Conservation (phyloP, 2,113 vertebrate species). For the Chloroceryle aenea region DNA sequence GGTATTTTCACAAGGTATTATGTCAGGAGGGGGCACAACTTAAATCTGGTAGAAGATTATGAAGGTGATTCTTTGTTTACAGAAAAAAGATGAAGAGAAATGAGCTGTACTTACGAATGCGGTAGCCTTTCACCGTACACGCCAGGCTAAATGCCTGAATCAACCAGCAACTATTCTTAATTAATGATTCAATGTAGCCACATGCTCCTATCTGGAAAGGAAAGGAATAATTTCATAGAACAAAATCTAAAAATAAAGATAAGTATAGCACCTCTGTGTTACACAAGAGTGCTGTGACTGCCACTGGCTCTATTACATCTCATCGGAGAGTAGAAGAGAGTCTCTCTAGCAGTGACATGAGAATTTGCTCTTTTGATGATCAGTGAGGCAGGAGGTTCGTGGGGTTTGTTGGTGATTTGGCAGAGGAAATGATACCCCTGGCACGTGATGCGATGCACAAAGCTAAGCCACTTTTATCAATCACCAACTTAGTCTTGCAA, state of each 20-base stretch:
- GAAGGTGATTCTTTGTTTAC: not conserved
- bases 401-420: not conserved
- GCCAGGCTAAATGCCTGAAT: conserved; percentile 94
- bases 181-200: conserved; percentile 89
- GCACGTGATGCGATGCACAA: not conserved
- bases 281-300: not conserved
- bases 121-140: conserved; percentile 96
- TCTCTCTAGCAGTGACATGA: not conserved
- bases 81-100: not conserved
- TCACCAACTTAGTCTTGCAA: conserved; percentile 1
- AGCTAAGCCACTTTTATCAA: not conserved
- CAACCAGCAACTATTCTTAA: conserved; percentile 90
- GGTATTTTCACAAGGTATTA: not conserved
- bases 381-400: not conserved
- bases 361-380: not conserved
- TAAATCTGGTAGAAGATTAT: not conserved
- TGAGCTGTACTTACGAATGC: conserved; percentile 74
- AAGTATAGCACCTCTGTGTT: not conserved
- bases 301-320: not conserved
- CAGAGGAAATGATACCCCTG: not conserved
- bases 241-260: not conserved
- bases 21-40: not conserved
- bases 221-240: not conserved
- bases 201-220: conserved; percentile 92
- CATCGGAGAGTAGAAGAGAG: not conserved